Evolutionary conservation across 1,140 invertebrate genomes (phyloP).

Genomic region (Leptestheria dahalacensis): DNA sequence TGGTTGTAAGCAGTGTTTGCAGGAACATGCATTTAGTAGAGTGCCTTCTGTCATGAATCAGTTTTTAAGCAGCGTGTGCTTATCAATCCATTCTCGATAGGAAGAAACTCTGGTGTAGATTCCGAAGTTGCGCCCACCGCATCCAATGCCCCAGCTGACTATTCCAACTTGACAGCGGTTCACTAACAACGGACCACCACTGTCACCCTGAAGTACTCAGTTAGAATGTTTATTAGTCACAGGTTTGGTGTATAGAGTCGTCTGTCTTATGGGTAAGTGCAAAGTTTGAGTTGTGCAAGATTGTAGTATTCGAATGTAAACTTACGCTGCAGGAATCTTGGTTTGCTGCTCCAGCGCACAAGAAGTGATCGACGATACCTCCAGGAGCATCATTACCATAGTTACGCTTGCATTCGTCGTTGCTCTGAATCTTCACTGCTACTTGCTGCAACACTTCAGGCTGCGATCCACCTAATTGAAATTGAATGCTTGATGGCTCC

Average conservation of each 20-base stretch:
- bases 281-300: background rate
- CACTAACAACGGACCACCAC: conserved; percentile 74
- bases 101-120: no score
- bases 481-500: no score
- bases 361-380: conserved; percentile 69
- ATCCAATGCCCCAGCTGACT: conserved; percentile 87
- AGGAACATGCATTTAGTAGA: no score
- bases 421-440: conserved; percentile 66
- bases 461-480: conserved; percentile 52
- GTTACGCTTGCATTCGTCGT: conserved; percentile 55
- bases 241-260: no score
- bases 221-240: background rate
- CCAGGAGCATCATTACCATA: conserved; percentile 73
- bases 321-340: conserved; percentile 80
- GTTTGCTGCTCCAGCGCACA: conserved; percentile 63
- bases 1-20: no score
- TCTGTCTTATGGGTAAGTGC: background rate
- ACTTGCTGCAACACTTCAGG: conserved; percentile 66
- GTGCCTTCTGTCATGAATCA: no score
- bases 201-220: conserved; percentile 55
- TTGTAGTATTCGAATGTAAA: conserved; percentile 19
- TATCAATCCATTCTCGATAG: no score
- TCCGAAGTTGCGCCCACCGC: no score
- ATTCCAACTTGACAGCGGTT: conserved; percentile 76
- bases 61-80: no score